Evolutionary conservation across 2,888 invertebrate species (phyloP).

Genomic region (Hedya salicella): DNA sequence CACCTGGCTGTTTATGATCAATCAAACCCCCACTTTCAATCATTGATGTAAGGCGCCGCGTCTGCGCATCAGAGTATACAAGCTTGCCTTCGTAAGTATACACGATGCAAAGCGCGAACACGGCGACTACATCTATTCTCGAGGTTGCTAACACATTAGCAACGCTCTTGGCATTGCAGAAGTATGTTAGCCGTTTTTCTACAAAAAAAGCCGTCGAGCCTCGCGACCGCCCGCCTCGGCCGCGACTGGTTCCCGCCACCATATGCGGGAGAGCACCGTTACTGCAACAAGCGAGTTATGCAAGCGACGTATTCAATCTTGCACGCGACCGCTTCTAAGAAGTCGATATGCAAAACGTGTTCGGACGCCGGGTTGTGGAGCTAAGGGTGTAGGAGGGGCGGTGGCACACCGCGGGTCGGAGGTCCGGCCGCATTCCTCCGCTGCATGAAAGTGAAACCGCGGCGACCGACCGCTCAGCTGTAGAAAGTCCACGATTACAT

Average conservation of each 20-base stretch:
- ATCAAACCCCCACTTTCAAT: neutral
- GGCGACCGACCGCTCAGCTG: conserved; percentile 72
- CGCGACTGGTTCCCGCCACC: conserved; percentile 50
- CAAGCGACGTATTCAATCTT: conserved; percentile 50
- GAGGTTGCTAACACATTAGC: conserved; percentile 30
- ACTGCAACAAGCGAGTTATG: conserved; percentile 55
- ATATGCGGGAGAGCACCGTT: conserved; percentile 56
- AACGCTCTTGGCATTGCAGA: conserved; percentile 37
- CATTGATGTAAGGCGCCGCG: too few species aligned
- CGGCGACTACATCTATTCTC: conserved; percentile 10
- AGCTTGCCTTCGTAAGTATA: neutral
- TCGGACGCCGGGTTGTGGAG: conserved; percentile 38
- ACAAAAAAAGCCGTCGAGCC: conserved; percentile 32
- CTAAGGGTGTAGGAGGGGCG: conserved; percentile 48
- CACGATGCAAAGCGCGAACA: conserved; percentile 18
- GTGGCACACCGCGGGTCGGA: conserved; percentile 75
- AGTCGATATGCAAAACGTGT: conserved; percentile 61
- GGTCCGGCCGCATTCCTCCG: conserved; percentile 83
- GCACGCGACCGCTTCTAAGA: conserved; percentile 53
- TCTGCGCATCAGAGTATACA: neutral
- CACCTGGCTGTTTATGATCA: neutral
- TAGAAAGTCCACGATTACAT: conserved; percentile 84
- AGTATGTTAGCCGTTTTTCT: conserved; percentile 37
- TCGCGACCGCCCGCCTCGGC: conserved; percentile 41
- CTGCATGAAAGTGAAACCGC: conserved; percentile 83